Percentiles rank a stretch among this genome's conserved stretches.
Evolutionary conservation across 2,797 vertebrate genomes (phyloP).

Genomic region (Hyperoplus lanceolatus): DNA sequence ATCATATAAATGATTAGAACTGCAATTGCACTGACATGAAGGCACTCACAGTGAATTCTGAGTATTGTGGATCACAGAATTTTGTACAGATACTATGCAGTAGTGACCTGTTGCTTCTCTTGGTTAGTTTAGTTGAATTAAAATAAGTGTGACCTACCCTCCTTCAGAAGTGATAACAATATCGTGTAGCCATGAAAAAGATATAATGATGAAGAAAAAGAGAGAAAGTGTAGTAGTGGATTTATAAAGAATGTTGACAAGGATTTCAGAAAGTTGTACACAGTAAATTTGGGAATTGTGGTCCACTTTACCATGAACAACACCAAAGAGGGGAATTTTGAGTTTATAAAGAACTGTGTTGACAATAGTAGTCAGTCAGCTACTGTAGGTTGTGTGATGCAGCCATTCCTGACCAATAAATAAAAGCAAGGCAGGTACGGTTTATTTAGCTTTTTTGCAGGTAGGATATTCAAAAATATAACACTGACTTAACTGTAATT

Average conservation of each 20-base stretch:
- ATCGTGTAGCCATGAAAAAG: not conserved
- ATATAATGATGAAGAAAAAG: too few species aligned
- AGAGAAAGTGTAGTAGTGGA: too few species aligned
- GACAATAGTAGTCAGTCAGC: not conserved
- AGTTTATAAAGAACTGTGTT: not conserved
- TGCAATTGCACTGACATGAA: not conserved
- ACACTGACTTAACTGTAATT: not conserved
- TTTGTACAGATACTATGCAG: not conserved
- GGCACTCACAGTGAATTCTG: not conserved
- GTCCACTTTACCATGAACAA: not conserved
- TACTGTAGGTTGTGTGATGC: not conserved
- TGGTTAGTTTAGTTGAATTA: not conserved
- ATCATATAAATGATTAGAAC: not conserved
- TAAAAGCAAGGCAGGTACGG: not conserved
- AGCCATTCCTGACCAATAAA: not conserved
- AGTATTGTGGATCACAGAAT: not conserved
- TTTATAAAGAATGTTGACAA: not conserved
- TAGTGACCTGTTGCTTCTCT: not conserved
- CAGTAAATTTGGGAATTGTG: not conserved
- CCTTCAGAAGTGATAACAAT: not conserved
- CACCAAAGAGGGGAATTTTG: not conserved
- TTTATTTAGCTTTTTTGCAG: not conserved
- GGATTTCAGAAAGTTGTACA: not conserved
- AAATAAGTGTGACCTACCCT: not conserved
- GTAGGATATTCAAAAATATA: not conserved